phyloP scores from a whole-genome alignment of 2,113 vertebrate species.

The Engystomops pustulosus region DNA sequence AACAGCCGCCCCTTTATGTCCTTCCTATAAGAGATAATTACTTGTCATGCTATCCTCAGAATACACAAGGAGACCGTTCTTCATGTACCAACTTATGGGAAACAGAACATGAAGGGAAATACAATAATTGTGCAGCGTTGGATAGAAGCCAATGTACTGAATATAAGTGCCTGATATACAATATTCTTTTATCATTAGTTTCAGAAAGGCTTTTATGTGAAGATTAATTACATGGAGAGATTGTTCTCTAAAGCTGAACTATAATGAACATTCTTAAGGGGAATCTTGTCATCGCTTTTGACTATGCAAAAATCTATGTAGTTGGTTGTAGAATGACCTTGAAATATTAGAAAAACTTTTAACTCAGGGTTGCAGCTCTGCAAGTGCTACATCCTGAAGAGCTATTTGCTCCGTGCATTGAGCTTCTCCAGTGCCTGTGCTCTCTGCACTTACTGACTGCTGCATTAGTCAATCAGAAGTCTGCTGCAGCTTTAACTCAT shows the following conservation, averaged over 20 bases:
- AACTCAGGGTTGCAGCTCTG: too few species aligned
- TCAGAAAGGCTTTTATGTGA: not conserved
- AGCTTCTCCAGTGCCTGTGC: too few species aligned
- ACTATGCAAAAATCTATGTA: too few species aligned
- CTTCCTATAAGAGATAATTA: not conserved
- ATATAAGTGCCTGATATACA: not conserved
- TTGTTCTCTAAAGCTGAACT: not conserved
- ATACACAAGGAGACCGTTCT: conserved; percentile 9
- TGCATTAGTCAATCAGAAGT: too few species aligned
- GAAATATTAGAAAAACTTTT: too few species aligned
- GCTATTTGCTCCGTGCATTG: too few species aligned
- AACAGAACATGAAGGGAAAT: not conserved
- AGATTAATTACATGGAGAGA: not conserved
- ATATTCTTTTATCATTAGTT: not conserved
- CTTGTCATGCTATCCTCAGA: conserved; percentile 14
- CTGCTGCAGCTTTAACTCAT: too few species aligned
- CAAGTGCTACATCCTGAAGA: too few species aligned
- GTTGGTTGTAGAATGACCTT: too few species aligned
- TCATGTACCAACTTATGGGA: not conserved
- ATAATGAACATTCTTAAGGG: not conserved
- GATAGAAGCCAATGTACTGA: not conserved
- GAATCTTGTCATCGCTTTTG: too few species aligned
- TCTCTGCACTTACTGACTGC: too few species aligned
- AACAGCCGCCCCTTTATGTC: conserved; percentile 18
- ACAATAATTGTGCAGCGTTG: not conserved